Conservation (phyloP, 1,140 invertebrate species). For the Cardiocondyla obscurior region DNA sequence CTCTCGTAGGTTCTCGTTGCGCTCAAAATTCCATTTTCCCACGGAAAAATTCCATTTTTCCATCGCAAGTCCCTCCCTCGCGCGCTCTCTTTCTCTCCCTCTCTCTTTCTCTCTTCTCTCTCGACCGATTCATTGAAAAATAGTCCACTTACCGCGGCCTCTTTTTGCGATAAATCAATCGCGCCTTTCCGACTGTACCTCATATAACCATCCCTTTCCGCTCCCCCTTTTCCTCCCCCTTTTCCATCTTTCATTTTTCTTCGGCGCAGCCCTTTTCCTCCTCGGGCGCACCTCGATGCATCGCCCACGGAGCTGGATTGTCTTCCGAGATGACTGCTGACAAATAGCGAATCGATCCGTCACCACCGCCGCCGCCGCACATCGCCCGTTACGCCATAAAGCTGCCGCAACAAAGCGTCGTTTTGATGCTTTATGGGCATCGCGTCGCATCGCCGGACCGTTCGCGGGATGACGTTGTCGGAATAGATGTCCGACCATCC, state of each 20-base stretch:
- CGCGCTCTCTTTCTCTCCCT: constrained; percentile 13
- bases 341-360: constrained; percentile 55
- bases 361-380: neutral
- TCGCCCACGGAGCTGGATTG: constrained; percentile 17
- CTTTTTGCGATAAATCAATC: constrained; percentile 72
- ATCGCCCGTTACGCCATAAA: constrained; percentile 36
- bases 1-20: constrained; percentile 26
- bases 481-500: constrained; percentile 20
- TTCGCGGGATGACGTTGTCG: constrained; percentile 28
- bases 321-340: constrained; percentile 54
- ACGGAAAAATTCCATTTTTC: constrained; percentile 58
- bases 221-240: neutral
- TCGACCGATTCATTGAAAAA: constrained; percentile 62
- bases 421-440: constrained; percentile 57
- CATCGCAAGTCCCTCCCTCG: constrained; percentile 8
- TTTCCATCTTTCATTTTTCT: constrained; percentile 31
- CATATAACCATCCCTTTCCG: constrained; percentile 26
- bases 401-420: constrained; percentile 51
- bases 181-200: constrained; percentile 40
- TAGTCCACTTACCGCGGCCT: constrained; percentile 67
- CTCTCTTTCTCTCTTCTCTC: neutral
- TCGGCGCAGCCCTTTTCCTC: neutral
- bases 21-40: constrained; percentile 76
- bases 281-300: neutral
- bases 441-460: constrained; percentile 29